A percentile compares a stretch with the other conserved stretches of the same genome.
These are phyloP conservation scores for Glaucomys volans DNA, from an alignment of 2,113 vertebrate species.

Conservation along the genomic window DNA sequence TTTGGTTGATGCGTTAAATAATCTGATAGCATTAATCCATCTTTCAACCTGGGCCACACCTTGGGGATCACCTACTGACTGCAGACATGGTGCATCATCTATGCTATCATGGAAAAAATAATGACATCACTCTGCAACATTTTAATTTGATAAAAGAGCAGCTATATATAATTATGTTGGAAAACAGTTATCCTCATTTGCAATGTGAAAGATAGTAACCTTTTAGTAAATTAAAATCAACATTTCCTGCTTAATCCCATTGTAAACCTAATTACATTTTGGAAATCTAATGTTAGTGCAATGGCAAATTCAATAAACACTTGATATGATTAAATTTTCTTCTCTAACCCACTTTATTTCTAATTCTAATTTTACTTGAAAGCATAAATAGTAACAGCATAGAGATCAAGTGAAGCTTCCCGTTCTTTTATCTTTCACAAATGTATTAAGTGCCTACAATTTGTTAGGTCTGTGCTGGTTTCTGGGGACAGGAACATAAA, in stretches of 20 bases:
- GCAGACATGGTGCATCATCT: not conserved
- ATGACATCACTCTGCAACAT: not conserved
- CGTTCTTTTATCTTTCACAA: slow-evolving; percentile 43
- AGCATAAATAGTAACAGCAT: not conserved
- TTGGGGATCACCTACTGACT: not conserved
- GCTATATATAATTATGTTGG: not conserved
- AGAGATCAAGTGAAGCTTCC: not conserved
- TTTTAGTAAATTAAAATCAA: slow-evolving; percentile 68
- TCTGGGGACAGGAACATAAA: not conserved
- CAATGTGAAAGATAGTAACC: slow-evolving; percentile 60
- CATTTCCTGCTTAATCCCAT: slow-evolving; percentile 65
- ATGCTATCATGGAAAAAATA: not conserved
- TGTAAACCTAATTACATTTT: slow-evolving; percentile 74
- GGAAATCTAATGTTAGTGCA: slow-evolving; percentile 72
- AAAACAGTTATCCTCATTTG: slow-evolving; percentile 51
- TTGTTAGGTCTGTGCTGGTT: not conserved
- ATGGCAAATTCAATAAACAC: slow-evolving; percentile 70
- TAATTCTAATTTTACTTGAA: slow-evolving; percentile 64
- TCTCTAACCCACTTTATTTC: slow-evolving; percentile 34
- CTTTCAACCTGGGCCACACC: not conserved
- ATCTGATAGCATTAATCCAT: not conserved
- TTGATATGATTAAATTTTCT: slow-evolving; percentile 63
- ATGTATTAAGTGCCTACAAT: not conserved
- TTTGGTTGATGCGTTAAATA: not conserved
- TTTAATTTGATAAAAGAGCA: not conserved